Conservation (phyloP, 1,140 invertebrate species). For the Aphidius ervi region DNA sequence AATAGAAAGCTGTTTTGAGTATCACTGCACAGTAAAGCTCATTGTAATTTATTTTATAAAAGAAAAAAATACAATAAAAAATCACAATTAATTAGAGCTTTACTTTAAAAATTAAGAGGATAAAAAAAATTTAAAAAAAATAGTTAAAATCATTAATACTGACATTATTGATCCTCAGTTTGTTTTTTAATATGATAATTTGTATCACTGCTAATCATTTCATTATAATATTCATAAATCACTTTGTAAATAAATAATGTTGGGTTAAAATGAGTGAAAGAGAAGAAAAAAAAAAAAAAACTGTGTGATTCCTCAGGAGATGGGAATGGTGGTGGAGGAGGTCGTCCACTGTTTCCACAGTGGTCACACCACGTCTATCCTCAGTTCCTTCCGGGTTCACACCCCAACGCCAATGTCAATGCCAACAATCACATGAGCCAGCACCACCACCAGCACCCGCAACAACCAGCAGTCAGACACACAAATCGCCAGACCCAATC, state of each 20-base stretch:
- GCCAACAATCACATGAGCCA: slow-evolving; percentile 52
- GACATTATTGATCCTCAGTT: too few species aligned
- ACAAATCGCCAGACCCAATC: slow-evolving; percentile 47
- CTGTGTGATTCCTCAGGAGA: slow-evolving; percentile 50
- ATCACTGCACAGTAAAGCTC: too few species aligned
- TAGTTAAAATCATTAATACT: too few species aligned
- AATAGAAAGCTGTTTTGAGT: too few species aligned
- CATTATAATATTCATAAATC: background rate
- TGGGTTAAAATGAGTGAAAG: background rate
- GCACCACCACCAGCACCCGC: slow-evolving; percentile 56
- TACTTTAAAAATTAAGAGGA: too few species aligned
- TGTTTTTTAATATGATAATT: slow-evolving; percentile 1
- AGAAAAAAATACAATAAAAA: too few species aligned
- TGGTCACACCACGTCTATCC: slow-evolving; percentile 90
- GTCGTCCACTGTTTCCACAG: slow-evolving; percentile 80
- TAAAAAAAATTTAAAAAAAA: too few species aligned
- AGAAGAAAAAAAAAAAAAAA: slow-evolving; percentile 17
- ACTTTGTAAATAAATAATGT: background rate
- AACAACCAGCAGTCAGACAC: slow-evolving; percentile 48
- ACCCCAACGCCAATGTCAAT: slow-evolving; percentile 66
- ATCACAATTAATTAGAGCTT: too few species aligned
- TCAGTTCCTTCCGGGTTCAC: slow-evolving; percentile 83
- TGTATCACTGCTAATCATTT: background rate
- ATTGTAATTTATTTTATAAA: too few species aligned
- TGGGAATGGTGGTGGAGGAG: slow-evolving; percentile 53